phyloP scores from a whole-genome alignment of 2,888 invertebrate genomes.

The Hyposoter dolosus region DNA sequence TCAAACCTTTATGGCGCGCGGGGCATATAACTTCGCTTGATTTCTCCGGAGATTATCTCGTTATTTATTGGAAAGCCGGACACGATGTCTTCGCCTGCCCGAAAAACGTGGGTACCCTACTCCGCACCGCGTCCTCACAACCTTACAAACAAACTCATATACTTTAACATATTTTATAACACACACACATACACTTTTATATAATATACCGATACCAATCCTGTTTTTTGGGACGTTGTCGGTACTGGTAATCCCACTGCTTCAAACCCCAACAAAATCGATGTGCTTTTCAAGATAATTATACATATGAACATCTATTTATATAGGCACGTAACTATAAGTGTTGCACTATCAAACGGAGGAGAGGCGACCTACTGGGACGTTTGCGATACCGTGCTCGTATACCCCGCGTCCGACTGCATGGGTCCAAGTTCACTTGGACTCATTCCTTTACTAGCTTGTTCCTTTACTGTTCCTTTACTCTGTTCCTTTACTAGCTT shows the following conservation, averaged over 20 bases:
- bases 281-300: conserved; percentile 51
- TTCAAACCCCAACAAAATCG: conserved; percentile 25
- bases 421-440: too few relatives aligned
- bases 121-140: not conserved
- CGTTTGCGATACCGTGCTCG: conserved; percentile 33
- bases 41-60: conserved; percentile 83
- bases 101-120: conserved; percentile 69
- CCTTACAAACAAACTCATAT: conserved; percentile 22
- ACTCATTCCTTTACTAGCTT: too few relatives aligned
- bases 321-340: not conserved
- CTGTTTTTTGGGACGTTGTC: conserved; percentile 14
- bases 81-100: conserved; percentile 76
- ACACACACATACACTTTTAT: not conserved
- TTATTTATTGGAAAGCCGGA: conserved; percentile 83
- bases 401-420: conserved; percentile 31
- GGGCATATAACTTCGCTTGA: conserved; percentile 81
- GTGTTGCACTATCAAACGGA: conserved; percentile 40
- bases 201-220: not conserved
- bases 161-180: conserved; percentile 5
- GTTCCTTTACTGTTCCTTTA: too few relatives aligned
- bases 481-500: not conserved
- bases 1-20: conserved; percentile 81
- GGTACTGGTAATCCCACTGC: conserved; percentile 27
- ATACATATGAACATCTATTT: conserved; percentile 27
- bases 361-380: conserved; percentile 57